Conservation (phyloP, 2,113 vertebrate species). For the Amphilophus citrinellus region DNA sequence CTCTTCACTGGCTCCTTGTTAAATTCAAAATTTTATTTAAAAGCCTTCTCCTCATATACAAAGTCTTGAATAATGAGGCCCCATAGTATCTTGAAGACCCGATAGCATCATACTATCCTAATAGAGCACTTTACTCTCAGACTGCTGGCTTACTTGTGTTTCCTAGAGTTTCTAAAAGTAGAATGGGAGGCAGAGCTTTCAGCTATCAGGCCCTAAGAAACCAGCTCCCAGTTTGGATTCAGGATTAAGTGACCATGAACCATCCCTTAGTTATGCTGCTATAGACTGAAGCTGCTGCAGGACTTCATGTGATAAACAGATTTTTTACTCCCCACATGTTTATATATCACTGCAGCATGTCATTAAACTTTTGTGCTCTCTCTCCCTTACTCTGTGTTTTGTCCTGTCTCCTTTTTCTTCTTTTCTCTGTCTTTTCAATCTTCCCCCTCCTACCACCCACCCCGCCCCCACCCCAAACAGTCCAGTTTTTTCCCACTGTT, state of each 20-base stretch:
- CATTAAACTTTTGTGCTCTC: not conserved
- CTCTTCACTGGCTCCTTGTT: too few relatives aligned
- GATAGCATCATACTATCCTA: not conserved
- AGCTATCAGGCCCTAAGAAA: not conserved
- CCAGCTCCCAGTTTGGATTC: not conserved
- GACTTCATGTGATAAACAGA: not conserved
- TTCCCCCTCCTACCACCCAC: not conserved
- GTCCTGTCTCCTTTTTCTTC: not conserved
- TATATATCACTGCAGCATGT: not conserved
- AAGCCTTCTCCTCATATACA: not conserved
- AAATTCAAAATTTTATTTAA: too few relatives aligned
- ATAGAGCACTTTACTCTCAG: not conserved
- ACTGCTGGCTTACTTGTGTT: not conserved
- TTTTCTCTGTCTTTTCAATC: not conserved
- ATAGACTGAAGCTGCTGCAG: not conserved
- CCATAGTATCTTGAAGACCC: not conserved
- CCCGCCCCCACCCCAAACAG: not conserved
- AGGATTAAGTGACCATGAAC: not conserved
- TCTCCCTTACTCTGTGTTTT: not conserved
- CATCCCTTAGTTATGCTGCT: not conserved
- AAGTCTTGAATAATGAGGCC: too few relatives aligned
- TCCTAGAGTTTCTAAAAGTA: not conserved
- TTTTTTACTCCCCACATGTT: not conserved
- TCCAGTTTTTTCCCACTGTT: accelerated
- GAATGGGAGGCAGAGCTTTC: not conserved